phyloP scores from a whole-genome alignment of 2,113 vertebrate species.

The Chionis minor region DNA sequence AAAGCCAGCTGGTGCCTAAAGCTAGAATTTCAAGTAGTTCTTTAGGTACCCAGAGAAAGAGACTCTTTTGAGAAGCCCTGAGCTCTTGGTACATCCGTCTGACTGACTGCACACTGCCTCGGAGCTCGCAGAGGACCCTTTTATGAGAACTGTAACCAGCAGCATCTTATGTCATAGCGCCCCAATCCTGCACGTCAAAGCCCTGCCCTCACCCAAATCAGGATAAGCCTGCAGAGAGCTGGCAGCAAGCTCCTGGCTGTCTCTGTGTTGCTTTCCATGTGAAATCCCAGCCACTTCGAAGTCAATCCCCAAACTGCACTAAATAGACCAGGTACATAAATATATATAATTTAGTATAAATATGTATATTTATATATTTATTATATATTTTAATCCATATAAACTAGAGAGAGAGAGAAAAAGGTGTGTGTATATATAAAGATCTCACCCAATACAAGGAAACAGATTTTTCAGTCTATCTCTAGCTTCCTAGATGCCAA shows the following conservation, averaged over 20 bases:
- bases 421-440: neutral
- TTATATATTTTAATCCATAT: neutral
- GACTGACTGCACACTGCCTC: neutral
- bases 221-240: neutral
- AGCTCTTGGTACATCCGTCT: neutral
- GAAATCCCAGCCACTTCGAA: neutral
- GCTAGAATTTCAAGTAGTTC: slow-evolving; percentile 1
- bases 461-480: neutral
- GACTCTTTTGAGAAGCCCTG: neutral
- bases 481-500: neutral
- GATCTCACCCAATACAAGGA: neutral
- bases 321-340: neutral
- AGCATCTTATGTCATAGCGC: neutral
- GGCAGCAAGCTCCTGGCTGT: neutral
- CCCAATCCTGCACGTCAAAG: neutral
- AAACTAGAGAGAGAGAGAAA: too few species aligned
- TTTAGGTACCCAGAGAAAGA: neutral
- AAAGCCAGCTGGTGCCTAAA: neutral
- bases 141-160: neutral
- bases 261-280: neutral
- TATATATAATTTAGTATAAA: neutral
- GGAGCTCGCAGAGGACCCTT: neutral
- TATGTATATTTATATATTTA: neutral
- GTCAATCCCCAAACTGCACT: neutral
- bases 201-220: neutral